phyloP scores from a whole-genome alignment of 2,888 invertebrate species.

The Agrochola macilenta region DNA sequence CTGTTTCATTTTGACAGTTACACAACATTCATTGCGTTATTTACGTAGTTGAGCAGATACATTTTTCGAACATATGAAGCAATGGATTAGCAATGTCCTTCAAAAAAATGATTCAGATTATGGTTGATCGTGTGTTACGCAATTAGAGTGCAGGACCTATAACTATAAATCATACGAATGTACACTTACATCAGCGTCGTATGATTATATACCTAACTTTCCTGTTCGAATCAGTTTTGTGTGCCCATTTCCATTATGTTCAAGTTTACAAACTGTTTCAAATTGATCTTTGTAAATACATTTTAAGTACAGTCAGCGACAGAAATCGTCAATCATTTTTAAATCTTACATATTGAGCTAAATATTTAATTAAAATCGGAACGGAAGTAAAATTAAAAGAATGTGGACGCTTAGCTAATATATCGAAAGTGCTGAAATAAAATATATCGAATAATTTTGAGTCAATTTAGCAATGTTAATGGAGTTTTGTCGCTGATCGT shows the following conservation, averaged over 20 bases:
- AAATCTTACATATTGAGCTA: too few species aligned
- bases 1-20: too few species aligned
- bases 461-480: neutral
- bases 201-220: slow-evolving; percentile 14
- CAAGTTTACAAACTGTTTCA: slow-evolving; percentile 17
- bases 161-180: slow-evolving; percentile 27
- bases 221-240: slow-evolving; percentile 19
- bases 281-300: slow-evolving; percentile 26
- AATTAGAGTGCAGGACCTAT: slow-evolving; percentile 6
- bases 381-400: neutral
- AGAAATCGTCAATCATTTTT: neutral
- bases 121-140: too few species aligned
- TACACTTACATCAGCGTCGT: slow-evolving; percentile 8
- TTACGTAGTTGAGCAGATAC: too few species aligned
- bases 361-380: neutral
- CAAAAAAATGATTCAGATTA: too few species aligned
- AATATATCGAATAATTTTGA: neutral
- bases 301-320: slow-evolving; percentile 7
- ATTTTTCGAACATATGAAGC: too few species aligned
- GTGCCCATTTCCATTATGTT: slow-evolving; percentile 18
- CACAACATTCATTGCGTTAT: too few species aligned
- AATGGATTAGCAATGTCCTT: too few species aligned
- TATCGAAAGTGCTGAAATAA: neutral
- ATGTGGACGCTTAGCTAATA: neutral
- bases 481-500: neutral